Percentiles rank a stretch among this genome's conserved stretches.
Conservation (phyloP, 30 jellyfish, hydroid and myxozoan genomes). For the Hydra vulgaris region DNA sequence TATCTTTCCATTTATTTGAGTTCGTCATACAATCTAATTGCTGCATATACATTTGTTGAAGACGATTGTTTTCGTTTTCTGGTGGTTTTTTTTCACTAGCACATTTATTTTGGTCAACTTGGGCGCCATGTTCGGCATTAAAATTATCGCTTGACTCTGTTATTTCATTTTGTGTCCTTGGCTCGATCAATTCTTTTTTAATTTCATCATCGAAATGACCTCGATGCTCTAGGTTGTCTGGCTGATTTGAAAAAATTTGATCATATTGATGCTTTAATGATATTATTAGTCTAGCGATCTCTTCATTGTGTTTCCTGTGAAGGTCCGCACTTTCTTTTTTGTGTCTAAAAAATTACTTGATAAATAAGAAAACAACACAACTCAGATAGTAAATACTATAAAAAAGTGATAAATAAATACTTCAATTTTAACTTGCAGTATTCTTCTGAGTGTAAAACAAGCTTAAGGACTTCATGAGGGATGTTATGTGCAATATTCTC, state of each 20-base stretch:
- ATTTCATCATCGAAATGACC: not conserved
- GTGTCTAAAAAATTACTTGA: slow-evolving; percentile 45
- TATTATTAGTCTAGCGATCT: slow-evolving; percentile 30
- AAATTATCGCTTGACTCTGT: slow-evolving; percentile 11
- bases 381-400: not conserved
- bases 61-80: slow-evolving; percentile 22
- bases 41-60: slow-evolving; percentile 53
- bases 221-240: too few relatives aligned
- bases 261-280: slow-evolving; percentile 2
- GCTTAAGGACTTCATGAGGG: slow-evolving; percentile 14
- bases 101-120: slow-evolving; percentile 2
- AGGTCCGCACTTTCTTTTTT: slow-evolving; percentile 45
- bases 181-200: slow-evolving; percentile 3
- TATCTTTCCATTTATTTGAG: slow-evolving; percentile 28
- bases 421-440: slow-evolving; percentile 12
- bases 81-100: slow-evolving; percentile 37
- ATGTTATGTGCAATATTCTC: not conserved
- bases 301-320: slow-evolving; percentile 62
- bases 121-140: not conserved
- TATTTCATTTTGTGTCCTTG: slow-evolving; percentile 6
- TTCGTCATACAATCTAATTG: slow-evolving; percentile 68
- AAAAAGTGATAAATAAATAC: not conserved
- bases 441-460: slow-evolving; percentile 19
- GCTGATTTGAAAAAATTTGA: slow-evolving; percentile 20
- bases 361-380: not conserved